Conservation (phyloP, 2,888 invertebrate species). For the Lymantria monacha region DNA sequence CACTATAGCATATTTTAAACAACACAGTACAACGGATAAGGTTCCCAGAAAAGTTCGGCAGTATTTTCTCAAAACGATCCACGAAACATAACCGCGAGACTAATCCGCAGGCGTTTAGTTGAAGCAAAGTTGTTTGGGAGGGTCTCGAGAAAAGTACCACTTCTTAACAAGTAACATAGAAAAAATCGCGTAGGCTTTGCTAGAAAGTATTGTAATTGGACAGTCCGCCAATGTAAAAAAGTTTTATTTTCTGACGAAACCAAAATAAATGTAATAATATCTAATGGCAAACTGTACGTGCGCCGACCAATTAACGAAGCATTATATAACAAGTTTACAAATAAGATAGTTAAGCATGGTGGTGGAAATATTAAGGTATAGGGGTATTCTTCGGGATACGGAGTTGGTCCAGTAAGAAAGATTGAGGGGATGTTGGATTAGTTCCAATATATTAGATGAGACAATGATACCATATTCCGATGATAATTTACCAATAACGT, state of each 20-base stretch:
- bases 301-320: not conserved
- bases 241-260: constrained; percentile 1
- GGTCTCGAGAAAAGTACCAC: too few species aligned
- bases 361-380: too few species aligned
- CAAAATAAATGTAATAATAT: not conserved
- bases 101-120: too few species aligned
- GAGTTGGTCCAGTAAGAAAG: not conserved
- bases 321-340: not conserved
- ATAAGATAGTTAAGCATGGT: not conserved
- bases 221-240: not conserved
- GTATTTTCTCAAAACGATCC: not conserved
- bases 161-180: too few species aligned
- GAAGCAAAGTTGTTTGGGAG: too few species aligned
- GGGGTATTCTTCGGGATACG: constrained; percentile 4
- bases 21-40: not conserved
- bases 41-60: not conserved
- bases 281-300: not conserved
- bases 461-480: constrained; percentile 7
- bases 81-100: too few species aligned
- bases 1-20: too few species aligned
- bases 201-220: not conserved
- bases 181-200: too few species aligned
- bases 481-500: not conserved
- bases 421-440: constrained; percentile 3
- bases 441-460: constrained; percentile 1